Conservation (phyloP, 2,113 vertebrate genomes). For the Nesogale talazaci region DNA sequence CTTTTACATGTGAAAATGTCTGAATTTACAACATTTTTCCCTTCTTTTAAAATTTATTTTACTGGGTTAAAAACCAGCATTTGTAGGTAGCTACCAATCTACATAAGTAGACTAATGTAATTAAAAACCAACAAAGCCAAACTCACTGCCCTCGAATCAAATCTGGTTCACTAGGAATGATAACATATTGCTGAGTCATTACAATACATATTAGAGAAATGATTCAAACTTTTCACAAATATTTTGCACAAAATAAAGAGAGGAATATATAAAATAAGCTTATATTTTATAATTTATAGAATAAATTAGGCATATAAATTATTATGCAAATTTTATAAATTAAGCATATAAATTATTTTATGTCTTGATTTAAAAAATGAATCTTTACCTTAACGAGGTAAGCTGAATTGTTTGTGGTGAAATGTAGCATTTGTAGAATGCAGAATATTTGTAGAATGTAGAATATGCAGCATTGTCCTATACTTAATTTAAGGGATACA, state of each 20-base stretch:
- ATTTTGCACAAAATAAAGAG: neutral
- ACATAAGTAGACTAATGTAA: neutral
- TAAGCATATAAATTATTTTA: neutral
- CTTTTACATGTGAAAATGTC: slow-evolving; percentile 5
- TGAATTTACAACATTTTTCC: neutral
- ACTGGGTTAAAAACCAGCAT: neutral
- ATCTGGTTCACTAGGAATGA: neutral
- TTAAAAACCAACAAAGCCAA: no score
- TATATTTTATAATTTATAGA: no score
- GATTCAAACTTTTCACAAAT: neutral
- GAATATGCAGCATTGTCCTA: neutral
- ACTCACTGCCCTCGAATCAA: neutral
- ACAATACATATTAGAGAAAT: neutral
- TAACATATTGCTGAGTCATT: neutral
- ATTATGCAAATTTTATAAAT: no score
- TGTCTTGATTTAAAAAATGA: neutral
- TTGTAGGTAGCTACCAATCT: neutral
- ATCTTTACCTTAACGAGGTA: neutral
- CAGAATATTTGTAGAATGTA: no score
- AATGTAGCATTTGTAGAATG: no score
- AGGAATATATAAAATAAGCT: neutral
- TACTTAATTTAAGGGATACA: neutral
- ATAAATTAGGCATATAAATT: neutral
- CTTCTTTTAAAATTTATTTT: neutral
- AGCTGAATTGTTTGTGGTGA: neutral